These are phyloP conservation scores for Colistium nudipinnis DNA, from an alignment of 2,113 vertebrate species.

Conservation along the genomic window DNA sequence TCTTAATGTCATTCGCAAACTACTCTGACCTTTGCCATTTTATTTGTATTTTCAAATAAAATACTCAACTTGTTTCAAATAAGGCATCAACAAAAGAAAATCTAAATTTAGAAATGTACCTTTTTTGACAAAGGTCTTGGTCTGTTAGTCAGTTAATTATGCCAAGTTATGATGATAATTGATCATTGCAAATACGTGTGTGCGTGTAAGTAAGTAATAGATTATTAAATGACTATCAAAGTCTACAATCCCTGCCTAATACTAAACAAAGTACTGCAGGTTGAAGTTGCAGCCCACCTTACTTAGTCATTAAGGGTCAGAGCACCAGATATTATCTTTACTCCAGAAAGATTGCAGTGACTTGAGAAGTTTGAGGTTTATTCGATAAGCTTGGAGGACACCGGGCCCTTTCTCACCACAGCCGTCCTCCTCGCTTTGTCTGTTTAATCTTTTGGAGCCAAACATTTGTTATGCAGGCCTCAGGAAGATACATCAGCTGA, in stretches of 20 bases:
- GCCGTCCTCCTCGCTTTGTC: conserved; percentile 50
- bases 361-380: conserved; percentile 56
- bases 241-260: not conserved
- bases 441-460: conserved; percentile 50
- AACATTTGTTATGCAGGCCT: conserved; percentile 46
- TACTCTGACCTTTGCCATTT: too few relatives aligned
- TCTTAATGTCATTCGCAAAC: too few relatives aligned
- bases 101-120: too few relatives aligned
- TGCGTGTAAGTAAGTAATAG: not conserved
- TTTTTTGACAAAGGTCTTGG: too few relatives aligned
- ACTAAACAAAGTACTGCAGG: not conserved
- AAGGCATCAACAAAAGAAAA: too few relatives aligned
- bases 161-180: too few relatives aligned
- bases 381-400: conserved; percentile 64
- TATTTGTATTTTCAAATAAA: too few relatives aligned
- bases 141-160: too few relatives aligned
- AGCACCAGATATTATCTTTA: conserved; percentile 6
- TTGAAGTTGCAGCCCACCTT: conserved; percentile 23
- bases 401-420: conserved; percentile 33
- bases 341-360: conserved; percentile 14
- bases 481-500: conserved; percentile 49
- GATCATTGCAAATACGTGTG: too few relatives aligned
- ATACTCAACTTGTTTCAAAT: too few relatives aligned
- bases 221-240: not conserved
- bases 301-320: conserved; percentile 27